A percentile compares a stretch with the other conserved stretches of the same genome.
Evolutionary conservation across 1,140 invertebrate species (phyloP).

Genomic region (Harlomillsia oculata): DNA sequence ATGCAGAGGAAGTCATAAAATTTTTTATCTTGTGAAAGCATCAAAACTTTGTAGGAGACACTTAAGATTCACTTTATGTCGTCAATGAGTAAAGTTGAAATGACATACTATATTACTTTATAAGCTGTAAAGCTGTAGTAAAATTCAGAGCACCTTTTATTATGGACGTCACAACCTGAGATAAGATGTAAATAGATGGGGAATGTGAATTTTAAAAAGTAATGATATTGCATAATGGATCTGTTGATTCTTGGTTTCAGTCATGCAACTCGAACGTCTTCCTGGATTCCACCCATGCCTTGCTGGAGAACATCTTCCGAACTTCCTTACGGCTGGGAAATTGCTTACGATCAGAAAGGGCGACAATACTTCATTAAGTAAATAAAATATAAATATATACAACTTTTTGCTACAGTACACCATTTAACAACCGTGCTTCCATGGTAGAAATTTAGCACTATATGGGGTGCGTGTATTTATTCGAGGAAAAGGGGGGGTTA

Average conservation of each 20-base stretch:
- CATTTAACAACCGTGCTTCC: background rate
- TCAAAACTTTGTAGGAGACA: too few relatives aligned
- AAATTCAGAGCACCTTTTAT: slow-evolving; percentile 1
- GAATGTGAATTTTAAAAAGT: background rate
- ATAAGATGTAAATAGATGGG: background rate
- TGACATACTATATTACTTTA: slow-evolving; percentile 1
- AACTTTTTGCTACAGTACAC: background rate
- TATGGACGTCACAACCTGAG: background rate
- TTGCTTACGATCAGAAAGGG: slow-evolving; percentile 64
- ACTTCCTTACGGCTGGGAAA: slow-evolving; percentile 81
- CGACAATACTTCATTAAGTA: slow-evolving; percentile 83
- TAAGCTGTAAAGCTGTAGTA: background rate
- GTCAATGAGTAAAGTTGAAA: slow-evolving; percentile 3
- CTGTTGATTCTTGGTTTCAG: slow-evolving; percentile 45
- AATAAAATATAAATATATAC: slow-evolving; percentile 41
- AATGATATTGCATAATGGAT: background rate
- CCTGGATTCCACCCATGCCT: slow-evolving; percentile 74
- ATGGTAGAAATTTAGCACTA: background rate
- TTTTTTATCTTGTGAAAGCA: too few relatives aligned
- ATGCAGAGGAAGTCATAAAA: too few relatives aligned
- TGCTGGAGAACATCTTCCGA: slow-evolving; percentile 52
- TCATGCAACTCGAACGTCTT: slow-evolving; percentile 64
- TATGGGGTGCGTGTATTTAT: background rate
- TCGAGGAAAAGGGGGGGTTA: background rate
- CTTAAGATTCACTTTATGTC: too few relatives aligned